phyloP scores from a whole-genome alignment of 2,888 invertebrate species.

The Mesopsocus fuscifrons region DNA sequence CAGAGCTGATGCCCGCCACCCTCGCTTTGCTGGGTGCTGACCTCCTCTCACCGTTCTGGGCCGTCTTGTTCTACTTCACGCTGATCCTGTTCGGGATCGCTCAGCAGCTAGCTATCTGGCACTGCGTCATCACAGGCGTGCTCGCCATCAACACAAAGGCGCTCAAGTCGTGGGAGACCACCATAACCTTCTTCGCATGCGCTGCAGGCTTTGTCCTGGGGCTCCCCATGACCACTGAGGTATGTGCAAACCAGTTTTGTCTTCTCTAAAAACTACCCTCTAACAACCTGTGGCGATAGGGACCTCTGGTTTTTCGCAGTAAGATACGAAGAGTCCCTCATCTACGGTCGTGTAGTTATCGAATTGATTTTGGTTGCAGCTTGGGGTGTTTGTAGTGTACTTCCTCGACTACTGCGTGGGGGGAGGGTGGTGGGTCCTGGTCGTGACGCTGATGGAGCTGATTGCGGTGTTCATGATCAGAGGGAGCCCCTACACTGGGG shows the following conservation, averaged over 20 bases:
- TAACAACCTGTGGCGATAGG: no score
- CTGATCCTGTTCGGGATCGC: conserved; percentile 73
- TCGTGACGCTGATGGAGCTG: conserved; percentile 54
- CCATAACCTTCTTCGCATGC: conserved; percentile 67
- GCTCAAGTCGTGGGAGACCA: conserved; percentile 59
- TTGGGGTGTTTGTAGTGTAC: conserved; percentile 64
- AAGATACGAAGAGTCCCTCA: no score
- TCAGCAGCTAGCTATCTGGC: conserved; percentile 81
- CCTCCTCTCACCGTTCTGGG: conserved; percentile 71
- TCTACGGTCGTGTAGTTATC: no score
- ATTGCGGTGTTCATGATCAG: conserved; percentile 72
- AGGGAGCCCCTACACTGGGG: conserved; percentile 70
- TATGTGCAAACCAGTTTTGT: conserved; percentile 24
- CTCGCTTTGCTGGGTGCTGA: conserved; percentile 55
- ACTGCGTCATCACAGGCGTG: conserved; percentile 70
- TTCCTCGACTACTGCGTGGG: conserved; percentile 69
- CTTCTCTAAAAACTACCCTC: not conserved
- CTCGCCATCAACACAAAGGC: conserved; percentile 56
- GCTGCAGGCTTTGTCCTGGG: conserved; percentile 64
- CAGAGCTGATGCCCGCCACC: conserved; percentile 79
- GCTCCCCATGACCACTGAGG: conserved; percentile 74
- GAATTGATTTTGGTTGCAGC: no score
- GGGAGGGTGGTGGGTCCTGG: conserved; percentile 73
- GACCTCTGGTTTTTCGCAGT: no score
- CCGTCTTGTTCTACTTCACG: conserved; percentile 66